Base-by-base conservation (phyloP, 2,888 invertebrate species). In the Pediacus dermestoides region DNA sequence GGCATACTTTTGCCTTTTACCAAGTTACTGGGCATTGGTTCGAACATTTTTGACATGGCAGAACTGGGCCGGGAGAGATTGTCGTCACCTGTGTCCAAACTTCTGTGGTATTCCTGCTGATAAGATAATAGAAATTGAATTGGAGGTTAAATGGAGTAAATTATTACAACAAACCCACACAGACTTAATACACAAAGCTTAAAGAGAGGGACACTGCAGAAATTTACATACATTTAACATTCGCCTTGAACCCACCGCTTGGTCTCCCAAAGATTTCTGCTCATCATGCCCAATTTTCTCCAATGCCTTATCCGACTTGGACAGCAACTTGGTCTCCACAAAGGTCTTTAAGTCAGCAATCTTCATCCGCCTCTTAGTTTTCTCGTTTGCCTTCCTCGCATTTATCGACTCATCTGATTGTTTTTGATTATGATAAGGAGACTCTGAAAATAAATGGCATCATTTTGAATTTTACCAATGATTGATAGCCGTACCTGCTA, bases 1-100 rank as follows among this genome's bases (percentile, higher is more conserved):
- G 94, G 94, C 92, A 95, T 92, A 74, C 93, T 94, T 72, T 93
- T 93, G 44, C 94, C 93, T 74, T 94, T 90, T 44, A 89, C 85
- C 33, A 93, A 74, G 68, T 88, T 89, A 34, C 79, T 77, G 9
- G 77, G 72, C 6, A 55, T 46, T 3, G 61, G 60, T 41, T 67
- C 69, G 41, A 68, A 70, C 53, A 69, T 62, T 48, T 82, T 82
- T 28, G 81, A 80, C 35, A 79, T 75, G 33, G 79, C 79, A 1
- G 87, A 78, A 26, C 80, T 81, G 1, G 84, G 86, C 50, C 83
- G 77, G 0, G 83, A 79, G 32, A 88, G 70, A 45, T 85, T 82
- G 53, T 80, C 80, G 46, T 88, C 89, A 1, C 83, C 82, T 1
- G 88, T 85, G 56, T 89, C 89, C 39, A 89, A 71, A 64, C 88